phyloP scores from a whole-genome alignment of 2,888 invertebrate species.

The Colletes collaris region DNA sequence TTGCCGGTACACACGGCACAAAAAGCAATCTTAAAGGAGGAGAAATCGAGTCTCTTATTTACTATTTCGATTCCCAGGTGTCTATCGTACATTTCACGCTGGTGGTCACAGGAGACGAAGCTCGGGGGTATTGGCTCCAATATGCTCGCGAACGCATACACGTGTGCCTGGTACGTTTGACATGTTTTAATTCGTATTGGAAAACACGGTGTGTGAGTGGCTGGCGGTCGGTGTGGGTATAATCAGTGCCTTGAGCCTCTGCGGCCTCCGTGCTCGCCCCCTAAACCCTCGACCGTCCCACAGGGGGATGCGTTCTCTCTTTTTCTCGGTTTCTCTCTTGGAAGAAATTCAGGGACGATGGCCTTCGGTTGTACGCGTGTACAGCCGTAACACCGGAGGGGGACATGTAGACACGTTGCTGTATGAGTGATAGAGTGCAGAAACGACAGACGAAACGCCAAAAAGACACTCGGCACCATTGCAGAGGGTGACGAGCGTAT shows the following conservation, averaged over 20 bases:
- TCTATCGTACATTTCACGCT: conserved; percentile 19
- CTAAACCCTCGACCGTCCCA: conserved; percentile 46
- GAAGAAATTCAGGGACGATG: conserved; percentile 49
- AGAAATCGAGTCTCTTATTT: conserved; percentile 21
- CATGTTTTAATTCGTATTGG: conserved; percentile 75
- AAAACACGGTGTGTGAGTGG: conserved; percentile 60
- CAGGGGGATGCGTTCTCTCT: conserved; percentile 50
- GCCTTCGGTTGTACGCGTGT: conserved; percentile 5
- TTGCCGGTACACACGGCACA: too few species aligned
- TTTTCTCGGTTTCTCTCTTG: conserved; percentile 49
- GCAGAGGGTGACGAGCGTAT: conserved; percentile 75
- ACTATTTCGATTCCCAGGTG: conserved; percentile 15
- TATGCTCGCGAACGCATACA: conserved; percentile 17
- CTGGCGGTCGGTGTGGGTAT: conserved; percentile 57
- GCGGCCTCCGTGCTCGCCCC: conserved; percentile 54
- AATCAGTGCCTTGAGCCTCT: conserved; percentile 69
- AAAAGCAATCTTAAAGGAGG: conserved; percentile 12
- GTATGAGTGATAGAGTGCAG: conserved; percentile 39
- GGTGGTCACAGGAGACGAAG: conserved; percentile 34
- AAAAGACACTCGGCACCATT: conserved; percentile 71
- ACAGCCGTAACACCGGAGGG: neutral
- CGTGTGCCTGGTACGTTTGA: conserved; percentile 58
- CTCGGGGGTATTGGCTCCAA: conserved; percentile 53
- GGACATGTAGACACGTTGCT: neutral
- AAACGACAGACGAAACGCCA: conserved; percentile 66